Base-by-base conservation (phyloP, 2,113 vertebrate species). In the Aldabrachelys gigantea region DNA sequence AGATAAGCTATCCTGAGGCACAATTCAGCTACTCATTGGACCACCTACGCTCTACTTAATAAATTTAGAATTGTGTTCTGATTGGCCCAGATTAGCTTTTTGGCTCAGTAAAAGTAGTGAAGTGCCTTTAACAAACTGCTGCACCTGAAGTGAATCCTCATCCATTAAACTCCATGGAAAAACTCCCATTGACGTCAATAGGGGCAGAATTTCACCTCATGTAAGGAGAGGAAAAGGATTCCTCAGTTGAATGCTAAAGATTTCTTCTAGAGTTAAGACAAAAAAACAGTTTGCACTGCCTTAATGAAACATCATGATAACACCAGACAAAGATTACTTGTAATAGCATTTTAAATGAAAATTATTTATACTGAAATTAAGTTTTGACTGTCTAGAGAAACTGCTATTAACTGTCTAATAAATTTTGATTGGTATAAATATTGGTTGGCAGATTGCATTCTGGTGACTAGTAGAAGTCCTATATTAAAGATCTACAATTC, bases 1-100 rank as follows among this genome's bases (percentile, higher is more conserved):
- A 21, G 85, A 94, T 65, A 54, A 87, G 89, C 59, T 92, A 72
- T 95, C 38, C 80, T 22, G n/a, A 24, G 72, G 21, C 21, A 41
- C 38, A 41, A 24, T 12, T 75, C 72, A 80, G 6, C 29, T 91
- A 72, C 59, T 85, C 88, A 95, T 81, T 93, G 79, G 69, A 54
- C 11, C 10, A 16, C 59, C 57, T 81, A 57, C 78, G 84, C 54
- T 93, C 88, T 94, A 22, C 31, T 85, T 85, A 87, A 56, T 44
- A 62, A 53, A 22, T 5, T 75, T 38, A 65, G 35, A 75, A 17
- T 38, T 84, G n/a, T 86, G 82, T 78, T 41, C 56, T 78, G 41
- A 92, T 84, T 0, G 0, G n/a, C 75, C 85, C 54, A 69, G 8
- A 27, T 50, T 65, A 52, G 17, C 38, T 88, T 91, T 92, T 50